Evolutionary conservation across 2,888 invertebrate genomes (phyloP).

Genomic region (Sphaerophoria rueppellii): DNA sequence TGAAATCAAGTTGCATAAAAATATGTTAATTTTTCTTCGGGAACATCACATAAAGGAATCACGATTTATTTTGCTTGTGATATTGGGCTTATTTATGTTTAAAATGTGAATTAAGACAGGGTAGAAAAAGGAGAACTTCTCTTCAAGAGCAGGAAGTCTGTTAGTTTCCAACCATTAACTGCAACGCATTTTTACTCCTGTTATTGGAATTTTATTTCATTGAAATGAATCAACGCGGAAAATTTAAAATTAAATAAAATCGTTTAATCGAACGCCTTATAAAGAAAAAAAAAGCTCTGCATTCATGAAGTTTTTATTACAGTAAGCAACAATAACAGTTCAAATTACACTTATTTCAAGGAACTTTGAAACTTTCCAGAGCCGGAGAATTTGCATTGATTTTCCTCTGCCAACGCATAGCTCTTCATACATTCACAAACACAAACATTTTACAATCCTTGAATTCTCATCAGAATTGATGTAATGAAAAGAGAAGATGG

Average conservation of each 20-base stretch:
- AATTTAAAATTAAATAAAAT: neutral
- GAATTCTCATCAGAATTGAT: slow-evolving; percentile 34
- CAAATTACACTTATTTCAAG: neutral
- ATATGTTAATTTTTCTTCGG: too few species aligned
- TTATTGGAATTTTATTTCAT: too few species aligned
- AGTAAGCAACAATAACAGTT: neutral
- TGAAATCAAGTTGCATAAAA: too few species aligned
- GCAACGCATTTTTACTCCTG: too few species aligned
- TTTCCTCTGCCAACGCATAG: neutral
- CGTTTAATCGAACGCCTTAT: neutral
- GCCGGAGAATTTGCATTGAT: slow-evolving; percentile 3
- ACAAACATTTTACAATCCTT: neutral
- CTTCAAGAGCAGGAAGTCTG: too few species aligned
- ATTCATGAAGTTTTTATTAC: slow-evolving; percentile 26
- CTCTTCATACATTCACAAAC: neutral
- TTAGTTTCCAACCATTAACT: too few species aligned
- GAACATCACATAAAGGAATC: too few species aligned
- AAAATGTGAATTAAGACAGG: too few species aligned
- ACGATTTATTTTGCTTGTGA: too few species aligned
- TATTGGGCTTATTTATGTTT: too few species aligned
- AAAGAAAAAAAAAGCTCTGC: slow-evolving; percentile 2
- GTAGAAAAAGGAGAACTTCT: too few species aligned
- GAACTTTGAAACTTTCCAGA: neutral
- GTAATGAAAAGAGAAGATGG: slow-evolving; percentile 6
- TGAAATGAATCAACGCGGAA: too few species aligned